Base-by-base conservation (phyloP, 1,140 invertebrate species). In the Drosophila lacteicornis region DNA sequence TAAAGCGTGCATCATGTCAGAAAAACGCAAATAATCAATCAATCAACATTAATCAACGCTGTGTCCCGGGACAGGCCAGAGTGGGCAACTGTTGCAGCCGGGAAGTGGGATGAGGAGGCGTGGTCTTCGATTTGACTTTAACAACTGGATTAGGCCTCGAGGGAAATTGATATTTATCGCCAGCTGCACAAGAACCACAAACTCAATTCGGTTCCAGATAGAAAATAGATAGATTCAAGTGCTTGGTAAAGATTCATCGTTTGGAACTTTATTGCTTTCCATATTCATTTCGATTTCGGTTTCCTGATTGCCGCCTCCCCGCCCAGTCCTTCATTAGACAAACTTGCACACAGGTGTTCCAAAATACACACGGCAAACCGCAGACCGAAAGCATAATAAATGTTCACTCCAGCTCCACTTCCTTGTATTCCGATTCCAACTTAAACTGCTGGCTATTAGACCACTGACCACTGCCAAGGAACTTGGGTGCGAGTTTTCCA, bases 21-120 rank as follows among this genome's bases (percentile, higher is more conserved):
- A 91, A 91, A 83, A 91, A 86, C 88, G 87, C 82, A 90, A 91
- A 91, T 91, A 91, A 91, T 91, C 87, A 91, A 91, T 91, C 86
- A 91, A 91, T 91, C 86, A 91, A 68, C 88, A 91, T 91, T 91
- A 91, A 91, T 91, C 86, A 88, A 83, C 75, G 77, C 69, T 63
- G 49, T 19, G 55, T 43, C 49, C 47, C 43, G 45, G 51, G 56
- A 68, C 74, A 68, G 57, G 47, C 65, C 43, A 33, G 45, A 61
- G 45, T 46, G 51, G 63, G 75, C 76, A 87, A 75, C 68, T 67
- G 60, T 87, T 82, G 68, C 65, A 77, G 60, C 30, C 53, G 25
- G 27, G 36, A 42, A 42, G 13, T n/a, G 15, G 40, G 6, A 2
- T 11, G 9, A 2, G 19, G 19, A 53, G 11, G 57, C 51, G 57